Base-by-base conservation (phyloP, 2,113 vertebrate genomes). In the Aldabrachelys gigantea region DNA sequence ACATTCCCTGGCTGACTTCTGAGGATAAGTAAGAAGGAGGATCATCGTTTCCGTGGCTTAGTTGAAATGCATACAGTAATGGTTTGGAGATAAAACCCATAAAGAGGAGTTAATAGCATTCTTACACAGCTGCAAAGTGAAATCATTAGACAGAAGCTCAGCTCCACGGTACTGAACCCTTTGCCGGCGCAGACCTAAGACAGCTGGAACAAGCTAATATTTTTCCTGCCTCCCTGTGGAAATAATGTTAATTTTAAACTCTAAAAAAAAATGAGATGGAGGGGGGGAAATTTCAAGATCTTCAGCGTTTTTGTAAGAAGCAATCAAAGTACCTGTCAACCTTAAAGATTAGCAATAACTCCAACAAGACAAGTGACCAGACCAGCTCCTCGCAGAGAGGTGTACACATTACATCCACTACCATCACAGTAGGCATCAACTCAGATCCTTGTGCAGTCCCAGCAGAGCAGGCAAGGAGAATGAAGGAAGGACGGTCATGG, bases 1-100 rank as follows among this genome's bases (percentile, higher is more conserved):
- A 56, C 49, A 6, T 86, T 84, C 78, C 0, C 38, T 91, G 89
- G 72, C 92, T 82, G 78, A 2, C 88, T 92, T 93, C 89, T 91
- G 92, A 86, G 72, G 47, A 86, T 24, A 86, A 86, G 19, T 59
- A 78, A 82, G 35, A 86, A 91, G 50, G 24, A 49, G 56, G 16
- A 27, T 81, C 29, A 80, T 92, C 0, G 5, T 92, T 93, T 92
- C 52, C 35, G 52, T 86, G 69, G 72, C 72, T 76, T n/a, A 84
- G 56, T 11, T 88, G 92, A 82, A 84, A 83, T 22, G n/a, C 25
- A 41, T 41, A 49, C 49, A 38, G 24, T 80, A 86, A 94, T 84
- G 22, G 38, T 52, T 89, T 9, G 56, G 52, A 91, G 92, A 88
- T 69, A 69, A 93, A 88, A 91, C 22, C 47, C 75, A 2, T 24